Evolutionary conservation across 2,888 invertebrate genomes (phyloP).

Genomic region (Leucoptera coffeella): DNA sequence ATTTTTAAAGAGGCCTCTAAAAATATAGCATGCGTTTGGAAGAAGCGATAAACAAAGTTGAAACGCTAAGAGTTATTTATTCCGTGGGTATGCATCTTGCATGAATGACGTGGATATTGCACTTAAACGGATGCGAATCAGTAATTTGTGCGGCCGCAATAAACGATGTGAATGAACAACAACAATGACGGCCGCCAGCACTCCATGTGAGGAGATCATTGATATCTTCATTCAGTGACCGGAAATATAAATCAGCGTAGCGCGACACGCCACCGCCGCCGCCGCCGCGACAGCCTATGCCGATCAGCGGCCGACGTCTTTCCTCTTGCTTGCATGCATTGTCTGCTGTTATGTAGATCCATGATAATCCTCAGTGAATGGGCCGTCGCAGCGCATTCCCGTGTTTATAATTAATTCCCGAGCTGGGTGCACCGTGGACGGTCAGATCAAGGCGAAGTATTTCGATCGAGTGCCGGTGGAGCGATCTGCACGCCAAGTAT

Average conservation of each 20-base stretch:
- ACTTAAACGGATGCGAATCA: slow-evolving; percentile 1
- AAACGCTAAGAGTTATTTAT: too few species aligned
- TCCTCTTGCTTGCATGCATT: too few species aligned
- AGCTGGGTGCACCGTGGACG: slow-evolving; percentile 1
- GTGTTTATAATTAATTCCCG: slow-evolving; percentile 1
- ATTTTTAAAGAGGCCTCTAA: too few species aligned
- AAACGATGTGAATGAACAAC: slow-evolving; percentile 24
- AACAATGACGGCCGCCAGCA: slow-evolving; percentile 12
- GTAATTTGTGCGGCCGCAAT: slow-evolving; percentile 16
- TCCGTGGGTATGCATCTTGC: too few species aligned
- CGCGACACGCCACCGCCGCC: slow-evolving; percentile 15
- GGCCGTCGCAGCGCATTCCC: neutral
- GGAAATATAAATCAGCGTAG: slow-evolving; percentile 41
- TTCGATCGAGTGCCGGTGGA: slow-evolving; percentile 15
- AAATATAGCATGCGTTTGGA: too few species aligned
- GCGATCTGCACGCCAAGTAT: slow-evolving; percentile 21
- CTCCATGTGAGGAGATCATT: slow-evolving; percentile 27
- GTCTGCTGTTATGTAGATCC: too few species aligned
- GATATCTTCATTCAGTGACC: slow-evolving; percentile 31
- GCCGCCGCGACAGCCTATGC: slow-evolving; percentile 5
- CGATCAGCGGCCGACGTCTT: too few species aligned
- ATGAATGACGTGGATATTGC: too few species aligned
- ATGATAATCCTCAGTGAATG: too few species aligned
- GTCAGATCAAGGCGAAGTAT: slow-evolving; percentile 7
- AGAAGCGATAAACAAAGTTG: too few species aligned